phyloP scores from a whole-genome alignment of 2,888 invertebrate species.

The Stenotaenia linearis region DNA sequence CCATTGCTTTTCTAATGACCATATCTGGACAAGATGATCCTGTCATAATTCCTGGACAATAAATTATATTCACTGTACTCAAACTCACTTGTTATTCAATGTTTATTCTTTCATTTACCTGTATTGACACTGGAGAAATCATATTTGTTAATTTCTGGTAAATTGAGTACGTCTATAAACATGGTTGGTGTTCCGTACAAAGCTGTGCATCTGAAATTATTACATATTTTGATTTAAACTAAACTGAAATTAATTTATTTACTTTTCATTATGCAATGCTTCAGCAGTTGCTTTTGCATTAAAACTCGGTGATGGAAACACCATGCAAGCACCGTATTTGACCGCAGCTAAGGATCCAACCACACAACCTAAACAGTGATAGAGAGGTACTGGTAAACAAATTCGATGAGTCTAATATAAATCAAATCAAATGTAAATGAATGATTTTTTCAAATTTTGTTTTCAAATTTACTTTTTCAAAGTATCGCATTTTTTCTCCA shows the following conservation, averaged over 20 bases:
- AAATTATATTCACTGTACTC: background rate
- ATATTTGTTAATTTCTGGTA: conserved; percentile 47
- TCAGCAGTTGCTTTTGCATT: conserved; percentile 53
- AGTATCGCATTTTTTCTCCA: conserved; percentile 52
- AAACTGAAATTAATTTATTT: conserved; percentile 38
- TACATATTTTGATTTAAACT: background rate
- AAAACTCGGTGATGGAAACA: conserved; percentile 50
- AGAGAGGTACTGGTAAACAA: conserved; percentile 64
- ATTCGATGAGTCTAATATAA: conserved; percentile 42
- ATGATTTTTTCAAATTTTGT: background rate
- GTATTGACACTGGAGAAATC: background rate
- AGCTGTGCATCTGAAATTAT: conserved; percentile 58
- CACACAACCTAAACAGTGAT: conserved; percentile 73
- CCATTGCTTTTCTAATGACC: conserved; percentile 48
- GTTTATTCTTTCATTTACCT: background rate
- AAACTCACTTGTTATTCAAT: background rate
- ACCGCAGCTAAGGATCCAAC: conserved; percentile 51
- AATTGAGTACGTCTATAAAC: conserved; percentile 67
- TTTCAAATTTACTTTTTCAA: conserved; percentile 45
- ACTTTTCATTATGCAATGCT: conserved; percentile 63
- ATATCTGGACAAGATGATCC: conserved; percentile 64
- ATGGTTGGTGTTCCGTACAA: conserved; percentile 78
- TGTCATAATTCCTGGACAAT: conserved; percentile 57
- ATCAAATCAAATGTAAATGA: background rate
- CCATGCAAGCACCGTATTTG: conserved; percentile 43